Base-by-base conservation (phyloP, 2,888 invertebrate species). In the Nomada ferruginata region DNA sequence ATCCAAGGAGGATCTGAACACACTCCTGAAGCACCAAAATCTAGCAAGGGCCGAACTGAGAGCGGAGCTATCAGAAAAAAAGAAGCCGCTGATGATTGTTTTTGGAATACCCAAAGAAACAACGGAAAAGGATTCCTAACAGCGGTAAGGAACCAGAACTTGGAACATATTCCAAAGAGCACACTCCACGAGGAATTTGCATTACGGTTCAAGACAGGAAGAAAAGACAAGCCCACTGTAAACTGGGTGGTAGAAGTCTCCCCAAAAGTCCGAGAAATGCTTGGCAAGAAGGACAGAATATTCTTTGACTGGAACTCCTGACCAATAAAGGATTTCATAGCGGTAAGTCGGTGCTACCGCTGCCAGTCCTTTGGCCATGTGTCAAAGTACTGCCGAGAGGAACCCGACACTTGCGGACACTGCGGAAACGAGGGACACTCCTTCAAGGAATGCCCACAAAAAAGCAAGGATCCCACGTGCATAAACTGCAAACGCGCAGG, bases 311-410 rank as follows among this genome's bases (percentile, higher is more conserved):
- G 69, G 69, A 5, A 2, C 3, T 44, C 59, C 23, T 59, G 69
- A n/a, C 13, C n/a, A 10, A 13, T 59, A 0, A 15, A 59, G 5
- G 69, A 69, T 5, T 47, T 18, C 69, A n/a, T 47, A 7, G 11
- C 42, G 0, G 69, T 69, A 0, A 47, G 42, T 0, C 18, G 69
- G 15, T 69, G 69, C 47, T 69, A 42, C 26, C 59, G 59, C 7
- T 69, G 69, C 26, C 69, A 69, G 44, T n/a, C n/a, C 4, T 59
- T 59, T 18, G 59, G 59, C 2, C 69, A 69, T n/a, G 2, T 69
- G 3, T n/a, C 69, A 9, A 69, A 69, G 23, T 26, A 20, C 15
- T 69, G 59, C 69, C 59, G 57, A 23, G 57, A 7, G 11, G 0
- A 13, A 1, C 3, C 0, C 2, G 44, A 36, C 20, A 47, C 47